Conservation (phyloP, 2,113 vertebrate genomes). For the Crotalus tigris region DNA sequence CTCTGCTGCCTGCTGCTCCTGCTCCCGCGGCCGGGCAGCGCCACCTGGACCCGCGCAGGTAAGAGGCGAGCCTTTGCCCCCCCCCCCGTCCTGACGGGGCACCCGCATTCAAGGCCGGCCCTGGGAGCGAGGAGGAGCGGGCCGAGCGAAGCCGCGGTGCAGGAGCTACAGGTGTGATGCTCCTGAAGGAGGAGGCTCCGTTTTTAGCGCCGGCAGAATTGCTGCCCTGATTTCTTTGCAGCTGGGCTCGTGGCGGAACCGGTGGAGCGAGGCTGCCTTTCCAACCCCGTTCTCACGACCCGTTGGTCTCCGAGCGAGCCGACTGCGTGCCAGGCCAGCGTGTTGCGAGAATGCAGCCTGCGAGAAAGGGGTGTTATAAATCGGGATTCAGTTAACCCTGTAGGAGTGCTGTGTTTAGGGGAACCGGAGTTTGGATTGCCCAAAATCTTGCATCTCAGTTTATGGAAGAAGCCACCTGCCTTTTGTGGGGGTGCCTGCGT, state of each 20-base stretch:
- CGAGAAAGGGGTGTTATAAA: background rate
- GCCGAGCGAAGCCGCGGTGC: background rate
- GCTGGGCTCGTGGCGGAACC: background rate
- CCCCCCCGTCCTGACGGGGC: background rate
- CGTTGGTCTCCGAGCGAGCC: background rate
- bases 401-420: background rate
- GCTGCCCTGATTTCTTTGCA: background rate
- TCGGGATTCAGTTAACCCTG: background rate
- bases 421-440: background rate
- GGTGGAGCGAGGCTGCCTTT: background rate
- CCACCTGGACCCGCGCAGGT: slow-evolving; percentile 47
- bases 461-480: background rate
- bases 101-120: background rate
- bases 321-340: background rate
- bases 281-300: background rate
- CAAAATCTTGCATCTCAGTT: background rate
- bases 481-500: no score
- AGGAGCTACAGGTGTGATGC: background rate
- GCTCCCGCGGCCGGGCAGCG: background rate
- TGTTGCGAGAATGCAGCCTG: background rate
- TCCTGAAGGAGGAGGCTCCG: background rate
- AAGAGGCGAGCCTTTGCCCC: background rate
- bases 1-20: background rate
- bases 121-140: background rate
- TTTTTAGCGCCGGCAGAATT: no score